These are phyloP conservation scores for Macrosteles quadrilineatus DNA, from an alignment of 1,140 invertebrate species.

Conservation along the genomic window DNA sequence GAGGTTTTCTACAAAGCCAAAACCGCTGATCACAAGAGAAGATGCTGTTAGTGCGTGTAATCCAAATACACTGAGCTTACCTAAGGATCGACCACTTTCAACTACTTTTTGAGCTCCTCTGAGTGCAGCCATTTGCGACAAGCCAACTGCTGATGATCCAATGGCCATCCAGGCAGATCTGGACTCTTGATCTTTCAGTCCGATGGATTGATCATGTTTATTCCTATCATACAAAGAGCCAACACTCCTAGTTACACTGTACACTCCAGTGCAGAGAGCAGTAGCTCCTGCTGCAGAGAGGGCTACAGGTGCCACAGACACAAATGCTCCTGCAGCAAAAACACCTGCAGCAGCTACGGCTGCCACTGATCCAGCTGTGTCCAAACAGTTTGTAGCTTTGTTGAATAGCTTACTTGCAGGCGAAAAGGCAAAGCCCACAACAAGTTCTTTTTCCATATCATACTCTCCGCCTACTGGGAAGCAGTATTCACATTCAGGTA, in stretches of 20 bases:
- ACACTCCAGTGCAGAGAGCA: neutral
- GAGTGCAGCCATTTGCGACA: neutral
- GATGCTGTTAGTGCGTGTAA: constrained; percentile 1
- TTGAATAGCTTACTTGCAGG: constrained; percentile 2
- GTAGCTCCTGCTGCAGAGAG: neutral
- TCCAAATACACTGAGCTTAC: constrained; percentile 5
- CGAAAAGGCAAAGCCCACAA: neutral
- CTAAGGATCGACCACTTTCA: constrained; percentile 1
- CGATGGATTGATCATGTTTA: constrained; percentile 13
- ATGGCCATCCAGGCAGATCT: constrained; percentile 22
- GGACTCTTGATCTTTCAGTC: constrained; percentile 12
- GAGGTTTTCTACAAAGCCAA: constrained; percentile 14
- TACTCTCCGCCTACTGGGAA: neutral
- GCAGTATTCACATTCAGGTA: constrained; percentile 23
- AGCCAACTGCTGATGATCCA: constrained; percentile 3
- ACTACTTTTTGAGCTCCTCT: neutral
- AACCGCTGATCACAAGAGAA: constrained; percentile 9
- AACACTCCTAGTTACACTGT: neutral
- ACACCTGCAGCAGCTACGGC: neutral
- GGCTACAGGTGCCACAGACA: neutral
- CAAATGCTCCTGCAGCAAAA: neutral
- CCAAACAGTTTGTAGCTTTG: constrained; percentile 7
- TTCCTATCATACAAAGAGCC: constrained; percentile 1
- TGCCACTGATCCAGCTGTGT: constrained; percentile 1
- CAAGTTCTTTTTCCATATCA: neutral